Percentiles rank a stretch among this genome's conserved stretches.
Evolutionary conservation across 1,140 invertebrate species (phyloP).

Genomic region (Drosophila varians): DNA sequence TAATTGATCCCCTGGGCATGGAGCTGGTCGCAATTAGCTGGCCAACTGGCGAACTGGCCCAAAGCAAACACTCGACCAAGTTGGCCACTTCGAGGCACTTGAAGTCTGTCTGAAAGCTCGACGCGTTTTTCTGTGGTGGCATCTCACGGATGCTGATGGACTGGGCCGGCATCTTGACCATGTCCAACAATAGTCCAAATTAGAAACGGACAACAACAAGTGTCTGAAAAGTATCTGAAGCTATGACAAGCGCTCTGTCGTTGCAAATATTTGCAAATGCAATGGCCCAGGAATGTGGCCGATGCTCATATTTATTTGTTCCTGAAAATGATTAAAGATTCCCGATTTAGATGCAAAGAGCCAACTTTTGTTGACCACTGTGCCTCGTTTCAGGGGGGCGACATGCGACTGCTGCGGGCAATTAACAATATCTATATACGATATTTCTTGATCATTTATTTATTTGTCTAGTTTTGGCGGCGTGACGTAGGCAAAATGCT

Average conservation of each 20-base stretch:
- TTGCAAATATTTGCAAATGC: slow-evolving; percentile 73
- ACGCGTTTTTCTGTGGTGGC: slow-evolving; percentile 23
- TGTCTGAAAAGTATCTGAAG: slow-evolving; percentile 8
- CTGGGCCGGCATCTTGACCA: slow-evolving; percentile 41
- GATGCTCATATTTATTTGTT: not conserved
- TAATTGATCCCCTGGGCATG: slow-evolving; percentile 78
- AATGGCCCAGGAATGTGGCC: slow-evolving; percentile 13
- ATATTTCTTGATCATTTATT: slow-evolving; percentile 38
- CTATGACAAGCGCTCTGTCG: slow-evolving; percentile 19
- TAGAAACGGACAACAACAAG: slow-evolving; percentile 45
- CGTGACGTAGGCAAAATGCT: slow-evolving; percentile 67
- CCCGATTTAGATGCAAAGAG: too few species aligned
- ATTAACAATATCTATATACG: slow-evolving; percentile 61
- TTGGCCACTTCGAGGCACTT: slow-evolving; percentile 38
- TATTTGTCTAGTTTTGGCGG: slow-evolving; percentile 65
- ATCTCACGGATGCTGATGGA: slow-evolving; percentile 35
- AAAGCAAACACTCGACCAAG: slow-evolving; percentile 40
- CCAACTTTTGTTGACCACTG: slow-evolving; percentile 29
- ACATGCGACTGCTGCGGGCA: slow-evolving; percentile 61
- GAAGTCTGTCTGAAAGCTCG: slow-evolving; percentile 45
- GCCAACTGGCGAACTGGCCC: slow-evolving; percentile 39
- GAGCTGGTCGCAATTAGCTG: slow-evolving; percentile 71
- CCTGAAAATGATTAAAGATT: not conserved
- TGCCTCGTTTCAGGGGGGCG: slow-evolving; percentile 45
- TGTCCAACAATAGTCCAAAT: slow-evolving; percentile 74